Evolutionary conservation across 2,888 invertebrate genomes (phyloP).

Genomic region (Cephus rjabovi): DNA sequence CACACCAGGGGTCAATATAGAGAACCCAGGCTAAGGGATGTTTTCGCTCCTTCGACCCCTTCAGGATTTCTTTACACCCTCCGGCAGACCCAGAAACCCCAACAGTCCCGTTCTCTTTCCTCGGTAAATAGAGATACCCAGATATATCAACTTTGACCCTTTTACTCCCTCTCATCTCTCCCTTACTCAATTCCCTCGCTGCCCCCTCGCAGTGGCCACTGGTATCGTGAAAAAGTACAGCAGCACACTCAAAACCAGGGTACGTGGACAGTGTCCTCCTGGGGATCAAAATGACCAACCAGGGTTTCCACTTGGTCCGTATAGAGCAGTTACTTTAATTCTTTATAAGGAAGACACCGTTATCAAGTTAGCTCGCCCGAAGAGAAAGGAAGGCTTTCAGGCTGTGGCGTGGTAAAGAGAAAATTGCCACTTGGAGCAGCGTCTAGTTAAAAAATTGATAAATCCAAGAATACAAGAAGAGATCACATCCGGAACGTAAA

Average conservation of each 20-base stretch:
- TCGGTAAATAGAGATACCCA: neutral
- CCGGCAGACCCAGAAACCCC: neutral
- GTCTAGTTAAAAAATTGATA: slow-evolving; percentile 23
- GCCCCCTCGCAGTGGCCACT: neutral
- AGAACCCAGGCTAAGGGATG: neutral
- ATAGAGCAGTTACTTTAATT: slow-evolving; percentile 44
- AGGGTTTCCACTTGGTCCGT: slow-evolving; percentile 32
- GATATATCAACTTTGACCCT: neutral
- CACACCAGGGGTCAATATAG: slow-evolving; percentile 25
- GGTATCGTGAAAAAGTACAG: slow-evolving; percentile 17
- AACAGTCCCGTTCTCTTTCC: neutral
- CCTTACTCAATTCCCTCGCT: slow-evolving; percentile 4
- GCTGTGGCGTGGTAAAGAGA: slow-evolving; percentile 24
- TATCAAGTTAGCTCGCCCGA: slow-evolving; percentile 40
- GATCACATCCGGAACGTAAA: neutral
- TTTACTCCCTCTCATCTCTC: neutral
- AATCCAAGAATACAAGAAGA: neutral
- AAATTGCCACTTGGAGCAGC: slow-evolving; percentile 30
- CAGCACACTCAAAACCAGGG: neutral
- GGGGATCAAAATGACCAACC: slow-evolving; percentile 32
- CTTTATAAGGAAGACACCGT: slow-evolving; percentile 48
- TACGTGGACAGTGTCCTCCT: slow-evolving; percentile 23
- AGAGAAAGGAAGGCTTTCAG: slow-evolving; percentile 16
- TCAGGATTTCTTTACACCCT: neutral
- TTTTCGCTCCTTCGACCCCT: neutral